Evolutionary conservation across 2,888 invertebrate species (phyloP), one percentile per base, ranked within the genome.

Genomic region (Colletes collaris): DNA sequence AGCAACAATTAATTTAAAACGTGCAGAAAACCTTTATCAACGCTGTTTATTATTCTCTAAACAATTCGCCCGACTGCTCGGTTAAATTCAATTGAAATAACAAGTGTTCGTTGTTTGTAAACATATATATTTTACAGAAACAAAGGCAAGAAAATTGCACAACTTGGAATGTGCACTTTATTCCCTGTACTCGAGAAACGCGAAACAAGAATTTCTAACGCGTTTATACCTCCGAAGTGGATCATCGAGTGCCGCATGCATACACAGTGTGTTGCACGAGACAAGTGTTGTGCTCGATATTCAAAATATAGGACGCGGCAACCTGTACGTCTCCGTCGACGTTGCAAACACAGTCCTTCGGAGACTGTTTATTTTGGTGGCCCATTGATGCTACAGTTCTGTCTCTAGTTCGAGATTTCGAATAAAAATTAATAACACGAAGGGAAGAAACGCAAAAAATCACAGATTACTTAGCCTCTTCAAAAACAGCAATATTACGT

Each of bases 251-350:
- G 60, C 11, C 13, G n/a, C 35, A 13, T n/a, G 27, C 19, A 13
- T 13, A 50, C 13, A 19, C 46, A 5, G 13, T 5, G n/a, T 44
- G 44, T 60, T 49, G n/a, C 8, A 13, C 49, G 19, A 63, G 27
- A 63, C 50, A 35, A 50, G 49, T 35, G 35, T 35, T 6, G 27
- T 46, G 40, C 62, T 49, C 19, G 49, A 63, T 63, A 63, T 63
- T 49, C 62, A 63, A 50, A 63, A 63, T 63, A 50, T 19, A 11
- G 49, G 10, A 49, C 35, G 62, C 49, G 11, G 27, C 19, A 35
- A 50, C 35, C 62, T 35, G 13, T 50, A 6, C 10, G 62, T 40
- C 40, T 35, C 35, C n/a, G 27, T 35, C 19, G 19, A 27, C 13
- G 49, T 62, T 27, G 11, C 16, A 46, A 62, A 62, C 46, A 11